Percentiles rank a stretch among this genome's conserved stretches.
These are phyloP conservation scores for Eupithecia insigniata DNA, from an alignment of 2,888 invertebrate genomes.

Conservation along the genomic window DNA sequence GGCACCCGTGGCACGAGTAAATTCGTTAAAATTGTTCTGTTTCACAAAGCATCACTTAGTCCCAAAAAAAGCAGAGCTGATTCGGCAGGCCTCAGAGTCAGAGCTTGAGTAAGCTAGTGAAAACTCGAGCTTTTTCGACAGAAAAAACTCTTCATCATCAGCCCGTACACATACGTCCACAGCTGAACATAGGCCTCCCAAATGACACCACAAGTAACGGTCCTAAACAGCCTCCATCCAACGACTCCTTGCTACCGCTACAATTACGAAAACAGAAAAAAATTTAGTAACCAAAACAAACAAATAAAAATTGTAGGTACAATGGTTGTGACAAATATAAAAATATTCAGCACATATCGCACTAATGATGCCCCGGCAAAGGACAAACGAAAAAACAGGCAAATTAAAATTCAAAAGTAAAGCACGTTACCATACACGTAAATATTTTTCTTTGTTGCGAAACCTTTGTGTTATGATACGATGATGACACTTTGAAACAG, in stretches of 20 bases:
- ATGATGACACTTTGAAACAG: constrained; percentile 25
- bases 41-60: neutral
- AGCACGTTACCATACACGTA: constrained; percentile 22
- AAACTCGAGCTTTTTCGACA: neutral
- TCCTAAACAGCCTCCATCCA: too few relatives aligned
- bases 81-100: neutral
- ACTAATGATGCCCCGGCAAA: constrained; percentile 32
- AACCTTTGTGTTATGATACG: constrained; percentile 36
- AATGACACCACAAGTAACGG: too few relatives aligned
- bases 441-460: constrained; percentile 32
- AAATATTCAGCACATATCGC: constrained; percentile 26
- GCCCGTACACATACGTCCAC: too few relatives aligned
- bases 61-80: neutral
- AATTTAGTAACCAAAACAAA: neutral
- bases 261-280: neutral
- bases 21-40: too few relatives aligned
- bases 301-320: neutral
- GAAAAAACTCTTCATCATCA: too few relatives aligned
- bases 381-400: constrained; percentile 34
- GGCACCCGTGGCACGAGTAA: too few relatives aligned
- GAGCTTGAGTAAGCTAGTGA: neutral
- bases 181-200: too few relatives aligned
- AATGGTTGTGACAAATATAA: constrained; percentile 7
- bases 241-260: too few relatives aligned
- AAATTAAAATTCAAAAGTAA: constrained; percentile 40